phyloP scores from a whole-genome alignment of 2,113 vertebrate genomes.

The Paracanthobrama guichenoti region DNA sequence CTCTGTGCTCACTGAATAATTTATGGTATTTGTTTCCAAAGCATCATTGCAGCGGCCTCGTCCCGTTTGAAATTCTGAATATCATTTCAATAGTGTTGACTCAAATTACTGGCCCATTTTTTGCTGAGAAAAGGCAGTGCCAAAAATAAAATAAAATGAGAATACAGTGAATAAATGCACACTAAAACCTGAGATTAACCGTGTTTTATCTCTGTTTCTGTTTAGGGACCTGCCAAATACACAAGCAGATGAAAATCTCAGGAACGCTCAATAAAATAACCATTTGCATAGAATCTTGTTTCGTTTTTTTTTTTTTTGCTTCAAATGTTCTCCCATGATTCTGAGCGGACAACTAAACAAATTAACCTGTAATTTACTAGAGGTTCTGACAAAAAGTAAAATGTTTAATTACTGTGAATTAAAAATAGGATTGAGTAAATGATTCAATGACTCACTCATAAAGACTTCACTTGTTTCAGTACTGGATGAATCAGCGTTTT shows the following conservation, averaged over 20 bases:
- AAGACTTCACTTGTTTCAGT: too few relatives aligned
- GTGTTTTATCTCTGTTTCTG: background rate
- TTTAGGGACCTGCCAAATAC: background rate
- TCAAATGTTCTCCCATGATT: too few relatives aligned
- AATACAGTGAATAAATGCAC: conserved; percentile 4
- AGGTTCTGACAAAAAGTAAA: too few relatives aligned
- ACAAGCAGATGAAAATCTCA: background rate
- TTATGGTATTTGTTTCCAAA: conserved; percentile 62
- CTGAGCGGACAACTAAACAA: too few relatives aligned
- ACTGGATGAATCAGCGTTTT: too few relatives aligned
- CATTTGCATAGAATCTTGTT: background rate
- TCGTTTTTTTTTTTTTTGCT: too few relatives aligned
- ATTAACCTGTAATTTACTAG: too few relatives aligned
- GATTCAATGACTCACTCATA: too few relatives aligned
- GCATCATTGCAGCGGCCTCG: conserved; percentile 27
- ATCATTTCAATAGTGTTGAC: conserved; percentile 52
- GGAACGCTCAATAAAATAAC: background rate
- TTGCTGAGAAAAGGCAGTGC: conserved; percentile 23
- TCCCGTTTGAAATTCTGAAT: conserved; percentile 54
- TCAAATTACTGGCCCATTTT: conserved; percentile 42
- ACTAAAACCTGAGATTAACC: background rate
- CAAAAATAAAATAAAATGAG: background rate
- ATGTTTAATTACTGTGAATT: too few relatives aligned
- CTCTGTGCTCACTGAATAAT: conserved; percentile 53
- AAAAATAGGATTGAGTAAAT: too few relatives aligned